These are phyloP conservation scores for Dendropsophus ebraccatus DNA, from an alignment of 2,113 vertebrate genomes.

Conservation along the genomic window DNA sequence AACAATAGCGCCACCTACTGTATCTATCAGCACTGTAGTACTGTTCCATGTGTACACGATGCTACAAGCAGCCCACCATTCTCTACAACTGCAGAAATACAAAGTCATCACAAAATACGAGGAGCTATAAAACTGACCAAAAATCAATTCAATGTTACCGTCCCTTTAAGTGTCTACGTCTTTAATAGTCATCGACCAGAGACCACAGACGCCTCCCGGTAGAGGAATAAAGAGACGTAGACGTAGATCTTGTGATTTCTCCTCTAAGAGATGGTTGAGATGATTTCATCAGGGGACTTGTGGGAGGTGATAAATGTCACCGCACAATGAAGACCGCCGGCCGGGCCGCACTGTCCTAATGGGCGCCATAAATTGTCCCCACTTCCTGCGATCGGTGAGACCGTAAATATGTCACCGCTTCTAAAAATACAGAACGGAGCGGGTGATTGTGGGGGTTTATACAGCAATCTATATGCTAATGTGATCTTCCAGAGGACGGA, in stretches of 20 bases:
- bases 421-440: constrained; percentile 59
- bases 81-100: too few species aligned
- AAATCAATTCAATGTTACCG: neutral
- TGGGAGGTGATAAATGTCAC: constrained; percentile 34
- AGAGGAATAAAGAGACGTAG: neutral
- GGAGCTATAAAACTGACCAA: neutral
- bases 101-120: neutral
- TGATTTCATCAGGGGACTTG: constrained; percentile 10
- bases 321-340: neutral
- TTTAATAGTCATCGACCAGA: neutral
- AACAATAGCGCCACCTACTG: too few species aligned
- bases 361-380: constrained; percentile 68
- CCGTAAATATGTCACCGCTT: constrained; percentile 66
- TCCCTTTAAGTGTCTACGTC: neutral
- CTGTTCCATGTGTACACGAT: too few species aligned
- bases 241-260: neutral
- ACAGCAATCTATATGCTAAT: constrained; percentile 75
- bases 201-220: neutral
- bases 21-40: too few species aligned
- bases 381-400: constrained; percentile 53
- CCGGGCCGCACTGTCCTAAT: constrained; percentile 61
- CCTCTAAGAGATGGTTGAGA: too few species aligned
- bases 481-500: constrained; percentile 29
- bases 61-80: too few species aligned
- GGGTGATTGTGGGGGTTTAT: constrained; percentile 62